A percentile compares a stretch with the other conserved stretches of the same genome.
Conservation (phyloP, 1,140 invertebrate species). For the Pantala flavescens region DNA sequence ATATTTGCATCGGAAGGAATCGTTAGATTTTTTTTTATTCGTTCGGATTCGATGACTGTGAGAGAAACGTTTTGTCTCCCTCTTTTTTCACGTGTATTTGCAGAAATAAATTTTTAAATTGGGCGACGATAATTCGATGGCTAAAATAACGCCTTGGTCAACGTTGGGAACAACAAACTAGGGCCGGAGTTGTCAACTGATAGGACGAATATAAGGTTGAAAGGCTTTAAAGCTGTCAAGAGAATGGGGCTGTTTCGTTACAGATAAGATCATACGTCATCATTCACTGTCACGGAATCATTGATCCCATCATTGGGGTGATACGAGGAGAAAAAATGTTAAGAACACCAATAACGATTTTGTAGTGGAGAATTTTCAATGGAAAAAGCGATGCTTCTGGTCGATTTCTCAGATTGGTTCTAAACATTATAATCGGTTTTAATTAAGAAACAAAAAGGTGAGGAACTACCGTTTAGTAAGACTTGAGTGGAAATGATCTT, state of each 20-base stretch:
- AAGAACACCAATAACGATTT: too few species aligned
- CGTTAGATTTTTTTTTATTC: background rate
- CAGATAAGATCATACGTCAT: background rate
- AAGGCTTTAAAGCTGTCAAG: constrained; percentile 6
- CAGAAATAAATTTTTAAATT: background rate
- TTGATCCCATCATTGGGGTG: background rate
- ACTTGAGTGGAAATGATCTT: too few species aligned
- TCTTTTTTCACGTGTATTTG: background rate
- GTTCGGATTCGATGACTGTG: too few species aligned
- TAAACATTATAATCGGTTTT: too few species aligned
- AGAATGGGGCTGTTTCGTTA: background rate
- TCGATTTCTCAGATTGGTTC: too few species aligned
- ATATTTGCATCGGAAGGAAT: background rate
- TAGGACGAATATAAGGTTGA: background rate
- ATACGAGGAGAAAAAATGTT: too few species aligned
- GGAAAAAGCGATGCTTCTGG: too few species aligned
- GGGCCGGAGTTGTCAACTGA: background rate
- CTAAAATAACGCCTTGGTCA: constrained; percentile 1
- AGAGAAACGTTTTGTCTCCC: too few species aligned
- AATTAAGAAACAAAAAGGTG: too few species aligned
- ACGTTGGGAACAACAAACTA: background rate
- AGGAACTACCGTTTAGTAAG: too few species aligned
- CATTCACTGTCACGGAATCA: constrained; percentile 8
- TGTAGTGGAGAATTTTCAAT: too few species aligned
- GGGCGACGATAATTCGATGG: background rate